These are phyloP conservation scores for Mamestra brassicae DNA, from an alignment of 2,888 invertebrate species.

Conservation along the genomic window DNA sequence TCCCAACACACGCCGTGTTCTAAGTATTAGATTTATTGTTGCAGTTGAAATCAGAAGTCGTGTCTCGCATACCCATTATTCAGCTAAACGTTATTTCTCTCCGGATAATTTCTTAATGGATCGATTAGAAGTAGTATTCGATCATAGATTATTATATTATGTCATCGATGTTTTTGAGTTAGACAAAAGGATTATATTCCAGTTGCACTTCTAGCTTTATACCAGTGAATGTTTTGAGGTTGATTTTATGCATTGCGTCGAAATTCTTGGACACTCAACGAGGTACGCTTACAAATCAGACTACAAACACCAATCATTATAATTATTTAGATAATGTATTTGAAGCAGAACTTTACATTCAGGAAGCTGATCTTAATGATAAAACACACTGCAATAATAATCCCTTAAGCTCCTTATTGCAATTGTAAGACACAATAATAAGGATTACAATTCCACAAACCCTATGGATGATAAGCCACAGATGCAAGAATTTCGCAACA, in stretches of 20 bases:
- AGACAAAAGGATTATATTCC: background rate
- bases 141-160: conserved; percentile 23
- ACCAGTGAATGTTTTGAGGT: background rate
- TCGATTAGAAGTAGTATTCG: conserved; percentile 57
- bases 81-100: conserved; percentile 67
- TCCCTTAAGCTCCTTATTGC: conserved; percentile 31
- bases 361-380: conserved; percentile 7
- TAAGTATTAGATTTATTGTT: conserved; percentile 73
- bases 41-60: conserved; percentile 78
- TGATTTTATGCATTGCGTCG: background rate
- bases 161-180: background rate
- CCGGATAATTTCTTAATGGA: conserved; percentile 63
- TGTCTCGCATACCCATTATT: conserved; percentile 74
- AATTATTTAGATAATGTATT: background rate
- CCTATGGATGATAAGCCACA: conserved; percentile 41
- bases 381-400: conserved; percentile 34
- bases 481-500: conserved; percentile 57
- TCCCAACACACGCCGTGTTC: conserved; percentile 71
- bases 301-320: background rate
- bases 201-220: background rate
- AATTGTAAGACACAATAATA: conserved; percentile 14
- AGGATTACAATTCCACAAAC: conserved; percentile 41
- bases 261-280: too few relatives aligned
- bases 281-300: background rate
- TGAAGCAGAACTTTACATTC: background rate